Percentiles rank a stretch among this genome's conserved stretches.
These are phyloP conservation scores for Rotaria magnacalcarata DNA, from an alignment of 2,888 invertebrate species.

Conservation along the genomic window DNA sequence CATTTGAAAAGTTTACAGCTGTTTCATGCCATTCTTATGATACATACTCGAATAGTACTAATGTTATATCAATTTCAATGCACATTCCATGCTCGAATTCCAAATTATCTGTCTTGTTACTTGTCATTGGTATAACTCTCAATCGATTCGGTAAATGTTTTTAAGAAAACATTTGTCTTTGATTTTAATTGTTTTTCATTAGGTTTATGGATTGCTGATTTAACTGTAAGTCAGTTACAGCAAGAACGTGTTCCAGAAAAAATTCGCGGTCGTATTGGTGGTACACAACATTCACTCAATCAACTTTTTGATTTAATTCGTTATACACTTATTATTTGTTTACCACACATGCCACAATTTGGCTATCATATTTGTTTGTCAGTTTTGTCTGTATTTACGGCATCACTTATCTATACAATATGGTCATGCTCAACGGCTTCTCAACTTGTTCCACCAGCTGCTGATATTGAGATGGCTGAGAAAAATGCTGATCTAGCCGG, in stretches of 20 bases:
- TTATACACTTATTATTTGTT: constrained; percentile 60
- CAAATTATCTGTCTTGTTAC: constrained; percentile 42
- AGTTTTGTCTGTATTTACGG: constrained; percentile 12
- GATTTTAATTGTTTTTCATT: constrained; percentile 45
- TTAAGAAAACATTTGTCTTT: background rate
- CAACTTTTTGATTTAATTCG: constrained; percentile 62
- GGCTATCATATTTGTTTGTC: constrained; percentile 61
- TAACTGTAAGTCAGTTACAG: constrained; percentile 62
- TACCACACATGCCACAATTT: constrained; percentile 60
- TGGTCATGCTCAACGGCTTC: background rate
- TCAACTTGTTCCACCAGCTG: background rate
- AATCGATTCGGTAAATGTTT: constrained; percentile 47
- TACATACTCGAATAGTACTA: background rate
- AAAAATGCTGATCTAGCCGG: background rate
- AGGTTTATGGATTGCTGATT: constrained; percentile 64
- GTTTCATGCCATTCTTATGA: background rate
- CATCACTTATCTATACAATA: constrained; percentile 9
- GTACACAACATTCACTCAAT: constrained; percentile 63
- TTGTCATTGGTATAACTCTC: constrained; percentile 46
- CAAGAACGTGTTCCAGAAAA: constrained; percentile 61
- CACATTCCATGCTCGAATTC: background rate
- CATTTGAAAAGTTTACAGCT: background rate
- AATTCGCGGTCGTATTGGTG: constrained; percentile 62
- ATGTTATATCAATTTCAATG: background rate
- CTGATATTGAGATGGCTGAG: background rate